Percentiles rank a stretch among this genome's conserved stretches.
Conservation (phyloP, 1,140 invertebrate species). For the Microplitis mediator region DNA sequence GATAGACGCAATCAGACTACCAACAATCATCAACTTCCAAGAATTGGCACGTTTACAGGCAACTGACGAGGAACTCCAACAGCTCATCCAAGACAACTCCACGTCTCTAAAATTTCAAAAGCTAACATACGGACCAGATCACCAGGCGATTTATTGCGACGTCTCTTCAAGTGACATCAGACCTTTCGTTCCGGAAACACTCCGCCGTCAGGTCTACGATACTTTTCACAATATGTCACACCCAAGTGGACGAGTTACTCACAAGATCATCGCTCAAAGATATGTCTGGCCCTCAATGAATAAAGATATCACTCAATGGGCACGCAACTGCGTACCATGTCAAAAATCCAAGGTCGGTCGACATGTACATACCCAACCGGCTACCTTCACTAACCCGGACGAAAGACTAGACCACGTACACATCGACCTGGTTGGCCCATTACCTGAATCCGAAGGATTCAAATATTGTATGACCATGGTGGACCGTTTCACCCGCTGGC, state of each 20-base stretch:
- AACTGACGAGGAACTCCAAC: conserved; percentile 7
- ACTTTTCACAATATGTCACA: conserved; percentile 36
- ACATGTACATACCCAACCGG: conserved; percentile 17
- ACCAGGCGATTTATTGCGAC: conserved; percentile 27
- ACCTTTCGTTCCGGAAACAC: conserved; percentile 34
- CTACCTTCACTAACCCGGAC: conserved; percentile 6
- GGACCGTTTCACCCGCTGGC: conserved; percentile 59
- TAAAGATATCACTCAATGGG: conserved; percentile 29
- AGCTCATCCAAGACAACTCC: neutral
- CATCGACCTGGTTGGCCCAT: conserved; percentile 60
- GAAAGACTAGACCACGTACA: conserved; percentile 56
- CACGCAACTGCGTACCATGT: conserved; percentile 30
- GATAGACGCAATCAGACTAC: conserved; percentile 18
- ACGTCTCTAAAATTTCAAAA: conserved; percentile 12
- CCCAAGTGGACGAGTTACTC: conserved; percentile 33
- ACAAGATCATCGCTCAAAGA: conserved; percentile 5
- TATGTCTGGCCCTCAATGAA: conserved; percentile 36
- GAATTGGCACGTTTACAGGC: conserved; percentile 8
- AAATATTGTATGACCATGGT: conserved; percentile 56
- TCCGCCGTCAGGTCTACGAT: conserved; percentile 31
- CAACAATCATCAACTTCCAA: neutral
- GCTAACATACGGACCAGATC: neutral
- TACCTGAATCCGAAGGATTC: conserved; percentile 47
- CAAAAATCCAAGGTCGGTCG: conserved; percentile 39
- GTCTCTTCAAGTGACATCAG: conserved; percentile 27